Percentiles rank a stretch among this genome's conserved stretches.
phyloP scores from a whole-genome alignment of 2,113 vertebrate species.

The Herpailurus yagouaroundi region DNA sequence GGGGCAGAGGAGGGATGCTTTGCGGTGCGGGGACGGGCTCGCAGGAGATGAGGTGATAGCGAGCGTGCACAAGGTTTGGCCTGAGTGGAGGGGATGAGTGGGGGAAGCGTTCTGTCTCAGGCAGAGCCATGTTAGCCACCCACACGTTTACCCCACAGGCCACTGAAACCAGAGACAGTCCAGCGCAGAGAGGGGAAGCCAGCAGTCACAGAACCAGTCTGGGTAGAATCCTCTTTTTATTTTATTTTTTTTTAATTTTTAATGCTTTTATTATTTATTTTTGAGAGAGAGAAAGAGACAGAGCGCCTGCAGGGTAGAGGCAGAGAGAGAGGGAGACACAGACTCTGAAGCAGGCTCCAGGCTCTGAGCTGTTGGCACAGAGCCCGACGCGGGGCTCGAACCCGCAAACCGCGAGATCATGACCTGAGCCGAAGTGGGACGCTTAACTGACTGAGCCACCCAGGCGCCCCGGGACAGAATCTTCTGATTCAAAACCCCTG shows the following conservation, averaged over 20 bases:
- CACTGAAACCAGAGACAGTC: not conserved
- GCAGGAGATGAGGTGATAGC: not conserved
- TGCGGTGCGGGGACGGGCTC: not conserved
- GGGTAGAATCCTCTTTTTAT: not conserved
- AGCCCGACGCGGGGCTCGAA: no score
- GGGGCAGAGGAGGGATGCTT: not conserved
- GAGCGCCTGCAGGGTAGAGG: no score
- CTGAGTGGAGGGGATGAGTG: not conserved
- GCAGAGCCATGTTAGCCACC: not conserved
- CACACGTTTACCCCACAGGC: not conserved
- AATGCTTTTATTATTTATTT: no score
- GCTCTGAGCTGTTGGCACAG: no score
- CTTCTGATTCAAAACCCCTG: not conserved
- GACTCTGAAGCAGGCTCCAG: no score
- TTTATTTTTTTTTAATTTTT: no score
- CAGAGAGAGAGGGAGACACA: no score
- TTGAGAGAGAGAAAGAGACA: no score
- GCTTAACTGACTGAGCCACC: no score
- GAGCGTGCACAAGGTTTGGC: not conserved
- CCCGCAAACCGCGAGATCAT: no score
- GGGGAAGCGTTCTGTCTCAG: not conserved
- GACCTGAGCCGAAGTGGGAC: no score
- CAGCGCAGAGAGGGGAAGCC: rapidly evolving
- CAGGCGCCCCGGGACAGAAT: not conserved
- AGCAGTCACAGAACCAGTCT: not conserved